phyloP scores from a whole-genome alignment of 2,797 vertebrate species.

The Crypturellus tataupa region DNA sequence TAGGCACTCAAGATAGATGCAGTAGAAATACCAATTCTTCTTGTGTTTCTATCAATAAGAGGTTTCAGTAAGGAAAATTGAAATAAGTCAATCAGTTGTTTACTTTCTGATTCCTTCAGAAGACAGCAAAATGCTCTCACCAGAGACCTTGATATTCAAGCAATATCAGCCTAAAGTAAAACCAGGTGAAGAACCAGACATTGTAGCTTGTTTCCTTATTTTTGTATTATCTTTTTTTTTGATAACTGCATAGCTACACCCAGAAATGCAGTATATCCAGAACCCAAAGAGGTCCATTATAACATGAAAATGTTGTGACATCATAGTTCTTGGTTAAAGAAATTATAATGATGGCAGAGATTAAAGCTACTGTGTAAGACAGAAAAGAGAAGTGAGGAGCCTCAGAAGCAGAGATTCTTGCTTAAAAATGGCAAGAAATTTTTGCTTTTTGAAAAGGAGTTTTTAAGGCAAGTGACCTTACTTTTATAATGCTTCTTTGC shows the following conservation, averaged over 20 bases:
- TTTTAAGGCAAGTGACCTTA: neutral
- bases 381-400: neutral
- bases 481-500: neutral
- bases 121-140: neutral
- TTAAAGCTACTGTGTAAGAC: slow-evolving; percentile 53
- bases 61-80: slow-evolving; percentile 21
- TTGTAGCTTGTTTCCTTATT: neutral
- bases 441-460: neutral
- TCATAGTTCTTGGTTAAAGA: slow-evolving; percentile 59
- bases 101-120: slow-evolving; percentile 23
- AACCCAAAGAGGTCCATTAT: slow-evolving; percentile 51
- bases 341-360: slow-evolving; percentile 60
- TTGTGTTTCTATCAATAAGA: slow-evolving; percentile 24
- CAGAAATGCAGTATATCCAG: slow-evolving; percentile 48
- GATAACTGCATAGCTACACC: neutral
- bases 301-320: slow-evolving; percentile 69
- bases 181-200: neutral
- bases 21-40: slow-evolving; percentile 19
- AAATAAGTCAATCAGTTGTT: slow-evolving; percentile 42
- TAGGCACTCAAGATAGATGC: neutral
- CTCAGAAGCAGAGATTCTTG: neutral
- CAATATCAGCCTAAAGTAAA: neutral
- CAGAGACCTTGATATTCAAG: neutral
- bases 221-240: slow-evolving; percentile 31
- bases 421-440: neutral